Base-by-base conservation (phyloP, 2,113 vertebrate species). In the Podocnemis expansa region DNA sequence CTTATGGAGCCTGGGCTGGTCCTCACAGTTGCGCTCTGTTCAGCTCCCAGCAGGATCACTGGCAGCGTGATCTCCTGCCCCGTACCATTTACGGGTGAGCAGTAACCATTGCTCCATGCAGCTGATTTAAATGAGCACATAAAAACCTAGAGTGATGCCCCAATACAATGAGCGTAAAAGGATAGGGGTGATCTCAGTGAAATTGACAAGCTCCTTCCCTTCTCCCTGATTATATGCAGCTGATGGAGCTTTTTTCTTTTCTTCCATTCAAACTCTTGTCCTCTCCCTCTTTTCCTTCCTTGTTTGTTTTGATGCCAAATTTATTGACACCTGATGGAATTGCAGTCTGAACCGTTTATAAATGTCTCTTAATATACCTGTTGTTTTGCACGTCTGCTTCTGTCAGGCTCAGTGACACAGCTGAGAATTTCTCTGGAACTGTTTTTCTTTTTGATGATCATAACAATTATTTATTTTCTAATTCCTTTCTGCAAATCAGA, bases 161-260 rank as follows among this genome's bases (percentile, higher is more conserved):
- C 1, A 0, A 63, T 43, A 58, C 70, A 75, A 76, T 45, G 38
- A 5, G 0, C 5, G 1, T 1, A 84, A 38, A 86, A 82, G 78
- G 49, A 29, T 80, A 82, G 60, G 73, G 47, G 31, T 80, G n/a
- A 88, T 76, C 81, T 97, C 97, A 97, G 97, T 98, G 98, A 92
- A 97, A 98, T 97, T 98, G 98, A 97, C 98, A 97, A 96, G 19
- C 52, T 21, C 82, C 89, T 94, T 87, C 3, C 89, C 97, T 97
- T 97, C 93, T 96, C 96, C 85, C 88, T 93, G 91, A 89, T 89
- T 6, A 3, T 93, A 94, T 45, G 85, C 97, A 96, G 96, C 97
- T 96, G 41, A 67, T 86, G 84, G 86, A 89, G 91, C 91, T 89
- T 93, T 88, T 95, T 93, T 73, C 96, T 96, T 97, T 91, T 88